These are phyloP conservation scores for Drosophila rubida DNA, from an alignment of 2,888 invertebrate genomes.

Conservation along the genomic window DNA sequence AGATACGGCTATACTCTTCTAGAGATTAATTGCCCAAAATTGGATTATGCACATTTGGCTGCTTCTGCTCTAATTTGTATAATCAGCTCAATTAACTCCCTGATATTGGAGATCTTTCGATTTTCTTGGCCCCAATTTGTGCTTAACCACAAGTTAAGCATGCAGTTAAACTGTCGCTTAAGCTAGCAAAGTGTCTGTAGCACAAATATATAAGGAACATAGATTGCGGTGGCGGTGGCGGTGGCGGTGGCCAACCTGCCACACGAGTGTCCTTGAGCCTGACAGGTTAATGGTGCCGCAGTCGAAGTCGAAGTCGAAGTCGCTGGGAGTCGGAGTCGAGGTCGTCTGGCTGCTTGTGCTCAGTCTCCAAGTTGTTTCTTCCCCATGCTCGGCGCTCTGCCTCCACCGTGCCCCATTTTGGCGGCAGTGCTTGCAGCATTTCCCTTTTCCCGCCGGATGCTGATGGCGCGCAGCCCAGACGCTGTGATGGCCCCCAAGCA, in stretches of 20 bases:
- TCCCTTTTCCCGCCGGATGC: neutral
- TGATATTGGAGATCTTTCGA: too few relatives aligned
- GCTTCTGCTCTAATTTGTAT: too few relatives aligned
- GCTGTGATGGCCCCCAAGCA: slow-evolving; percentile 12
- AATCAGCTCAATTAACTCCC: too few relatives aligned
- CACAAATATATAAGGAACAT: neutral
- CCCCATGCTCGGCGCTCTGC: too few relatives aligned
- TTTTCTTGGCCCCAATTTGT: too few relatives aligned
- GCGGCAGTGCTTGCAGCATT: neutral
- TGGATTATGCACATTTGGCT: too few relatives aligned
- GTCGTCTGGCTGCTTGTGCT: slow-evolving; percentile 35
- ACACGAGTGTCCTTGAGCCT: slow-evolving; percentile 15
- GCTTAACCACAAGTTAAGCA: too few relatives aligned
- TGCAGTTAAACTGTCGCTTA: neutral
- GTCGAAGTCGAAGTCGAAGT: neutral
- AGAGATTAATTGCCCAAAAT: too few relatives aligned
- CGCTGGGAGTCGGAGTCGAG: slow-evolving; percentile 5
- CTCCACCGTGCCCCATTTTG: too few relatives aligned
- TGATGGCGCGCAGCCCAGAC: slow-evolving; percentile 8
- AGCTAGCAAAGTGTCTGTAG: neutral
- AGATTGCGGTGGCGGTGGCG: neutral
- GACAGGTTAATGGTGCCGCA: slow-evolving; percentile 24
- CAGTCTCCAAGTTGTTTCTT: neutral
- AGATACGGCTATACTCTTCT: too few relatives aligned
- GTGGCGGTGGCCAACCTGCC: neutral